A percentile compares a stretch with the other conserved stretches of the same genome.
phyloP scores from a whole-genome alignment of 2,888 invertebrate genomes.

The Macroteleia sp. region DNA sequence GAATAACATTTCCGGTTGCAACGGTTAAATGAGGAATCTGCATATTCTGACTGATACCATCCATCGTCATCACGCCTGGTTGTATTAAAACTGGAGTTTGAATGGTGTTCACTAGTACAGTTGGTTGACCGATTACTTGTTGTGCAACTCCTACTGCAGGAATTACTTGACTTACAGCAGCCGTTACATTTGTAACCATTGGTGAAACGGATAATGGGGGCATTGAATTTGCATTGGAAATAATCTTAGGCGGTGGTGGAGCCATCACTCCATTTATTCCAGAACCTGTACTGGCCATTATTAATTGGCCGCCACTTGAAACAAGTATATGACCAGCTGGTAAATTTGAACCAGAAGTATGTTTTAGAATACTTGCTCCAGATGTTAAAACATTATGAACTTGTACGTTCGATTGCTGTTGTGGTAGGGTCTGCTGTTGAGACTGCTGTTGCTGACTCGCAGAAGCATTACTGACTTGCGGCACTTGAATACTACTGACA shows the following conservation, averaged over 20 bases:
- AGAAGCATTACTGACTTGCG: constrained; percentile 80
- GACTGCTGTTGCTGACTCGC: constrained; percentile 72
- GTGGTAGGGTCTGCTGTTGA: constrained; percentile 53
- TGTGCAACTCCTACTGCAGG: constrained; percentile 87
- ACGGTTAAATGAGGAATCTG: constrained; percentile 88
- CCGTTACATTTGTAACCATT: constrained; percentile 88
- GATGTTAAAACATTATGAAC: constrained; percentile 79
- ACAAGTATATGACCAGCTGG: constrained; percentile 90
- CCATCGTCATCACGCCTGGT: constrained; percentile 90
- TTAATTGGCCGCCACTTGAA: constrained; percentile 90
- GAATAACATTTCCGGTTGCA: constrained; percentile 87
- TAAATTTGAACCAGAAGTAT: constrained; percentile 84
- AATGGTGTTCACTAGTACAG: constrained; percentile 92
- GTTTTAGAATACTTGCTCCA: constrained; percentile 83
- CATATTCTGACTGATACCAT: constrained; percentile 89
- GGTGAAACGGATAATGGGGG: constrained; percentile 87
- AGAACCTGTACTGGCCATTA: constrained; percentile 87
- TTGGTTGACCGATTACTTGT: constrained; percentile 89
- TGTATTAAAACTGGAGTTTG: constrained; percentile 92
- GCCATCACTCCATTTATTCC: constrained; percentile 86
- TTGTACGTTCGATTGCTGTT: constrained; percentile 66
- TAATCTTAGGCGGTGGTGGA: constrained; percentile 86
- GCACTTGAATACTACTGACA: constrained; percentile 88
- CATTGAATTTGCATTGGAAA: constrained; percentile 84
- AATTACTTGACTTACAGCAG: constrained; percentile 87